phyloP scores from a whole-genome alignment of 1,140 invertebrate species.

The Vanessa atalanta region DNA sequence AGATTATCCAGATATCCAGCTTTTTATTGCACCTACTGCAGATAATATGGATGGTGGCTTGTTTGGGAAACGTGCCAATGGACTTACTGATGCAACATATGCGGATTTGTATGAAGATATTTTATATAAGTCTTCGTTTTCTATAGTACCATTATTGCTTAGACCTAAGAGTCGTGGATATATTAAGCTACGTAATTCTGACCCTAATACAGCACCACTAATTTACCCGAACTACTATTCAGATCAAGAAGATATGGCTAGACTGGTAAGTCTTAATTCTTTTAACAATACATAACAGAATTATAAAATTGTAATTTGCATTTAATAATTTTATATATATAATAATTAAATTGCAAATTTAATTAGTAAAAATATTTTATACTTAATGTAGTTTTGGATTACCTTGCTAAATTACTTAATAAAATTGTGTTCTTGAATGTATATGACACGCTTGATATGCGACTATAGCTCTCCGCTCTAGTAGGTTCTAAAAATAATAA shows the following conservation, averaged over 20 bases:
- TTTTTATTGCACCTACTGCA: constrained; percentile 86
- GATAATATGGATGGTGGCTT: constrained; percentile 89
- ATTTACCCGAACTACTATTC: constrained; percentile 92
- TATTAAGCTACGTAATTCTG: constrained; percentile 83
- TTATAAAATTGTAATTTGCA: background rate
- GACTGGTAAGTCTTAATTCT: constrained; percentile 81
- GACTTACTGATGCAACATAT: constrained; percentile 85
- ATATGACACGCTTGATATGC: background rate
- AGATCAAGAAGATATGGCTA: constrained; percentile 85
- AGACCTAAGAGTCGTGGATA: constrained; percentile 87
- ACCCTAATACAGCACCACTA: constrained; percentile 86
- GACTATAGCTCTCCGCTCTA: background rate
- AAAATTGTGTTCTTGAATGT: background rate
- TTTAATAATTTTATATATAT: too few relatives aligned
- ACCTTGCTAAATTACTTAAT: too few relatives aligned
- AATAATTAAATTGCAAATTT: too few relatives aligned
- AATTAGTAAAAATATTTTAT: too few relatives aligned
- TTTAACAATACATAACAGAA: background rate
- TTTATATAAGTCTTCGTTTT: constrained; percentile 84
- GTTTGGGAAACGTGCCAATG: constrained; percentile 84
- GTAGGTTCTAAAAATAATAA: background rate
- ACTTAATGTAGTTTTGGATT: too few relatives aligned
- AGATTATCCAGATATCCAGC: constrained; percentile 90
- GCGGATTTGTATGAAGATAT: constrained; percentile 85
- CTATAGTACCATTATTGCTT: constrained; percentile 84